A percentile compares a stretch with the other conserved stretches of the same genome.
phyloP scores from a whole-genome alignment of 2,113 vertebrate species.

The Grantiella picta region DNA sequence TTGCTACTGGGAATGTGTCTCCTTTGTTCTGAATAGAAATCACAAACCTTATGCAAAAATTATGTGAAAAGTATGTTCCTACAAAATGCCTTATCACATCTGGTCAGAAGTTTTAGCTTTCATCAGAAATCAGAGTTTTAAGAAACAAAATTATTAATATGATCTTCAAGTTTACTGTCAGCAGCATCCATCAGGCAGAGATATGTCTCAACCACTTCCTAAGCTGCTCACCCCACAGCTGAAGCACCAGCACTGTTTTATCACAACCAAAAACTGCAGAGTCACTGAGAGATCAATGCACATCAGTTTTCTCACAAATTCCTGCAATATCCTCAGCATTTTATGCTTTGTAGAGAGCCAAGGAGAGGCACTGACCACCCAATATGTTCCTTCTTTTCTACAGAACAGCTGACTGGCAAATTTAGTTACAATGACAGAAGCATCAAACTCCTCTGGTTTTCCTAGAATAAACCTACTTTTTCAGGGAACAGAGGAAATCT shows the following conservation, averaged over 20 bases:
- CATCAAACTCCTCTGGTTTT: background rate
- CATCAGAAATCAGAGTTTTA: background rate
- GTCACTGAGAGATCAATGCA: background rate
- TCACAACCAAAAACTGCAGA: background rate
- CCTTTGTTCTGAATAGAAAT: background rate
- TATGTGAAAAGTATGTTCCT: background rate
- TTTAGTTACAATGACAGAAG: background rate
- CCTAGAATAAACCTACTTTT: background rate
- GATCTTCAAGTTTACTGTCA: background rate
- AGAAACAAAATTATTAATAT: background rate
- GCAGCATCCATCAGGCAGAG: background rate
- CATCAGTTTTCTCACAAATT: background rate
- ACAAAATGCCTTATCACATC: background rate
- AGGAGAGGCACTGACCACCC: background rate
- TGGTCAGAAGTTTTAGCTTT: background rate
- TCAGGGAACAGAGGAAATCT: background rate
- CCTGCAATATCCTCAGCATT: background rate
- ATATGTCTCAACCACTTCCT: background rate
- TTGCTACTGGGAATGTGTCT: background rate
- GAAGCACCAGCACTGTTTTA: background rate
- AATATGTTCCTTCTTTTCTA: background rate
- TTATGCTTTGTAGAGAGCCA: accelerated
- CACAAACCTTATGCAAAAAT: background rate
- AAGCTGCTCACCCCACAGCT: background rate
- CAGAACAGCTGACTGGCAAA: background rate